Conservation (phyloP, 1,140 invertebrate genomes). For the Anoplolepis gracilipes region DNA sequence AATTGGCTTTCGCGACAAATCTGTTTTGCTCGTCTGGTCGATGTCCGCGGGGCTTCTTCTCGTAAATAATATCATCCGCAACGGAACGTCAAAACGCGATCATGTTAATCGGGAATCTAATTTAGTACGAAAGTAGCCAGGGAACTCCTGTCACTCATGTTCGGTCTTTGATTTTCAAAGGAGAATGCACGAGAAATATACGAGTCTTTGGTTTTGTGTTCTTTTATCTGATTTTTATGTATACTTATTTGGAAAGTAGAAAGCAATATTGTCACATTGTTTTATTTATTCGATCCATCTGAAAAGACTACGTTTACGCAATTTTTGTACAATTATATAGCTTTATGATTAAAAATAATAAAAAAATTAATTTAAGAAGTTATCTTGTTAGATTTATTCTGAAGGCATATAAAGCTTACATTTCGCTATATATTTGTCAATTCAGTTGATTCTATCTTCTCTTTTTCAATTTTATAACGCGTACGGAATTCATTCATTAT, state of each 20-base stretch:
- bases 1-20: neutral
- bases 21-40: neutral
- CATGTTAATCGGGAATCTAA: neutral
- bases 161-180: conserved; percentile 5
- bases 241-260: neutral
- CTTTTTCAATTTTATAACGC: neutral
- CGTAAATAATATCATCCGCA: neutral
- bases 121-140: neutral
- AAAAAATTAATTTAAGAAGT: neutral
- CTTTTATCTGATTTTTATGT: neutral
- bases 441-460: no score
- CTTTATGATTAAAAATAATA: neutral
- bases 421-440: no score
- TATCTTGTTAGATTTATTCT: neutral
- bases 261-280: neutral
- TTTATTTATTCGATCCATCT: no score
- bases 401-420: neutral
- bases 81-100: neutral
- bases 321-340: neutral
- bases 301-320: no score
- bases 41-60: neutral
- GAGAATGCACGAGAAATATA: neutral
- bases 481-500: neutral
- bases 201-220: neutral
- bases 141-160: neutral